Evolutionary conservation across 23 tunicate genomes (phyloP), one percentile per base, ranked within the genome.

Genomic region (Trididemnum nubilum): DNA sequence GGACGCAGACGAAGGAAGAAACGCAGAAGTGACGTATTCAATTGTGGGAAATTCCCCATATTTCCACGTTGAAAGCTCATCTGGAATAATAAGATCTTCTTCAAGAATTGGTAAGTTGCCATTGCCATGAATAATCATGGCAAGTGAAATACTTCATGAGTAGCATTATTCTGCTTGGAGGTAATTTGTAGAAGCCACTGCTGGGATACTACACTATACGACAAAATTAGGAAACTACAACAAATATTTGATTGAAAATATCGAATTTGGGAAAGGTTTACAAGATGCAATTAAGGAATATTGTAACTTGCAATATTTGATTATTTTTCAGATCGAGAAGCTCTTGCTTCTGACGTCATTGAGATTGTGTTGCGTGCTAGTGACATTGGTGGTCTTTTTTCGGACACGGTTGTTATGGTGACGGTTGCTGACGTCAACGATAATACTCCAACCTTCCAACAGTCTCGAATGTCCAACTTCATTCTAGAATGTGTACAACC

Each of bases 381-480:
- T 36, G 96, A 90, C 76, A 71, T 35, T 1, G 89, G 85, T 1
- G 77, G 78, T 2, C 84, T 32, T 33, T 71, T 26, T 1, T 67
- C 88, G 21, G 85, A 84, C 21, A 65, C 86, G 28, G 67, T 33
- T 49, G 82, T 79, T 54, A 72, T 26, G 21, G 77, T 89, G 12
- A 79, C 77, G 22, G 82, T 89, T 26, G 9, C 22, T 28, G 95
- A 89, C 73, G 72, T 79, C 33, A 89, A 89, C 54, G 95, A 89
- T 58, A 89, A 89, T 76, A 31, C 85, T 15, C 95, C 95, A 0
- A 65, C 61, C 2, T 89, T 89, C 38, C 5, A 77, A 2, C 36
- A 66, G n/a, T 23, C 27, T 30, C 64, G 58, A 4, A 34, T 60
- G 29, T 58, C 61, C 32, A 40, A 63, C 33, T 50, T 51, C n/a